phyloP scores from a whole-genome alignment of 2,113 vertebrate genomes.

The Labrus mixtus region DNA sequence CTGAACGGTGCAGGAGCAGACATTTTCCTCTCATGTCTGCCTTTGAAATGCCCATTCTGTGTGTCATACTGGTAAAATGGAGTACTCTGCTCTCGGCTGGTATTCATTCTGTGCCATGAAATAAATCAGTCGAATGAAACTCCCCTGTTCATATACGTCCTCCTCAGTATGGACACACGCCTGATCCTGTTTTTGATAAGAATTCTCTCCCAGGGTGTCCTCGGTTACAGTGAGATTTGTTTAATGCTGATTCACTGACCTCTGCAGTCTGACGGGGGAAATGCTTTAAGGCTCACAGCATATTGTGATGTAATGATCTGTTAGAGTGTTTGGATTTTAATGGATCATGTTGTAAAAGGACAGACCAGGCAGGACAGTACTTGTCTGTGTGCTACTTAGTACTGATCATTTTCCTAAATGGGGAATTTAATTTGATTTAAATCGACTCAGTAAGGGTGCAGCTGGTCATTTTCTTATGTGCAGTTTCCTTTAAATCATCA shows the following conservation, averaged over 20 bases:
- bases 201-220: constrained; percentile 41
- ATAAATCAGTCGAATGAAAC: neutral
- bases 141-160: neutral
- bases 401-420: no score
- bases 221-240: constrained; percentile 48
- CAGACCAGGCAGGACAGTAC: no score
- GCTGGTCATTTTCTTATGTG: neutral
- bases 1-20: constrained; percentile 61
- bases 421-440: no score
- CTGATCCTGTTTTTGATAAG: constrained; percentile 16
- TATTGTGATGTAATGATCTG: neutral
- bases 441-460: no score
- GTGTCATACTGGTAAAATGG: constrained; percentile 79
- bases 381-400: no score
- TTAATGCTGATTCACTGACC: constrained; percentile 72
- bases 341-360: neutral
- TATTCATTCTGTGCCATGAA: neutral
- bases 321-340: neutral
- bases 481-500: no score
- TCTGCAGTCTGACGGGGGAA: constrained; percentile 69
- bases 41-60: constrained; percentile 78
- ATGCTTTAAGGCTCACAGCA: constrained; percentile 13
- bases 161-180: neutral
- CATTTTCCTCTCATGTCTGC: constrained; percentile 78
- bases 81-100: constrained; percentile 59